Percentiles rank a stretch among this genome's conserved stretches.
Evolutionary conservation across 2,888 invertebrate genomes (phyloP).

Genomic region (Lamellibrachia satsuma): DNA sequence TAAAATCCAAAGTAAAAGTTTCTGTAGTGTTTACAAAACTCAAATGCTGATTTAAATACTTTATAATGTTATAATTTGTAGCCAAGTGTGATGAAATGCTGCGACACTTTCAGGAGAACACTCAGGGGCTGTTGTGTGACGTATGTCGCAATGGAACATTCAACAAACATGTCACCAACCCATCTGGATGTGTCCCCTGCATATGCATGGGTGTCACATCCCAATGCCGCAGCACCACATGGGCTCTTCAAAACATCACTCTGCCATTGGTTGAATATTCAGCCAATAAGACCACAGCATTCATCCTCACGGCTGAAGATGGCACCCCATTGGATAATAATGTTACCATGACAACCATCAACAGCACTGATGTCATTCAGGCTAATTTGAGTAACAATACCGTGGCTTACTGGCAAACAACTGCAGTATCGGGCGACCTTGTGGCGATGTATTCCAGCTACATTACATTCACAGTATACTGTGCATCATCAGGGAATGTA

Average conservation of each 20-base stretch:
- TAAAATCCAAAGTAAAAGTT: too few relatives aligned
- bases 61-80: too few relatives aligned
- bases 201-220: conserved; percentile 46
- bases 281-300: neutral
- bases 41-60: too few relatives aligned
- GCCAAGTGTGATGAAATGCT: too few relatives aligned
- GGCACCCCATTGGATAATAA: neutral
- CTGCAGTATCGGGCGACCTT: conserved; percentile 7
- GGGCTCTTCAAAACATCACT: neutral
- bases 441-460: neutral
- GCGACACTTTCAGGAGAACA: conserved; percentile 38
- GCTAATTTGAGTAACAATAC: conserved; percentile 1
- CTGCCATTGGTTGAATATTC: neutral
- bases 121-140: conserved; percentile 39
- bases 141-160: conserved; percentile 41
- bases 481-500: conserved; percentile 25
- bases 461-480: conserved; percentile 31
- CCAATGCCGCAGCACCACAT: conserved; percentile 37
- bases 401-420: conserved; percentile 32
- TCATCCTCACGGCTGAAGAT: neutral
- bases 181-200: conserved; percentile 44
- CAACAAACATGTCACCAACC: conserved; percentile 34
- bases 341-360: conserved; percentile 17
- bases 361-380: neutral
- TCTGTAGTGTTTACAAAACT: too few relatives aligned